phyloP scores from a whole-genome alignment of 2,888 invertebrate genomes.

The Drosophila fungiperda region DNA sequence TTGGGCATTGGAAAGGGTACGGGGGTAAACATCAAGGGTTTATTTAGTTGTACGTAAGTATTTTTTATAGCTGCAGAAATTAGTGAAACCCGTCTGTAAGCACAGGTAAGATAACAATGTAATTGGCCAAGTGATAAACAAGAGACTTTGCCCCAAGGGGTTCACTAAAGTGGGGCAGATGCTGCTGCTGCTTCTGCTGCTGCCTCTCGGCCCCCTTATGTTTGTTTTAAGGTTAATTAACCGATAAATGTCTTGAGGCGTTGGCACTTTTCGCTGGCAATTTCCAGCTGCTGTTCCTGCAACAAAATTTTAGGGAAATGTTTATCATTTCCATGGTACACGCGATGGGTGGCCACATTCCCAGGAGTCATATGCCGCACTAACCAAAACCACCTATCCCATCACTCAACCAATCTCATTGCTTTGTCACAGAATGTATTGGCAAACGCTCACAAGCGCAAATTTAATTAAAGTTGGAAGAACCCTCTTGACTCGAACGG shows the following conservation, averaged over 20 bases:
- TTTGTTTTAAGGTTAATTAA: constrained; percentile 59
- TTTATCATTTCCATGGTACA: constrained; percentile 54
- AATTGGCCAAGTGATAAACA: constrained; percentile 46
- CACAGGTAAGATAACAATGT: constrained; percentile 19
- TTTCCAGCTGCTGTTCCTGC: constrained; percentile 22
- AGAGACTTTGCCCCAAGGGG: constrained; percentile 14
- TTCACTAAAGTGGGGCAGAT: constrained; percentile 2
- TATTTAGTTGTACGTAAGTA: not conserved
- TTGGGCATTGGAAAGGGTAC: not conserved
- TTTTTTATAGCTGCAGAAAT: constrained; percentile 3
- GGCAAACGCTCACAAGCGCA: constrained; percentile 64
- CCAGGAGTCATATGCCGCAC: constrained; percentile 11
- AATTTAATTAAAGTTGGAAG: constrained; percentile 77
- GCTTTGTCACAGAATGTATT: constrained; percentile 32
- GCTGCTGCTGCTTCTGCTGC: constrained; percentile 1
- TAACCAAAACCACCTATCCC: constrained; percentile 16
- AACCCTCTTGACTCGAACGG: constrained; percentile 74
- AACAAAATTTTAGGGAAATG: constrained; percentile 60
- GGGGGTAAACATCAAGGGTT: not conserved
- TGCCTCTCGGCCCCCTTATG: constrained; percentile 8
- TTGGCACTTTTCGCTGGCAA: not conserved
- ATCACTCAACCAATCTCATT: constrained; percentile 2
- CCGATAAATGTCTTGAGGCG: constrained; percentile 57
- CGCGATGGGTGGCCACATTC: constrained; percentile 7
- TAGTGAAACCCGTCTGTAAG: constrained; percentile 2